phyloP scores from a whole-genome alignment of 2,797 vertebrate species.

The Somateria mollissima region DNA sequence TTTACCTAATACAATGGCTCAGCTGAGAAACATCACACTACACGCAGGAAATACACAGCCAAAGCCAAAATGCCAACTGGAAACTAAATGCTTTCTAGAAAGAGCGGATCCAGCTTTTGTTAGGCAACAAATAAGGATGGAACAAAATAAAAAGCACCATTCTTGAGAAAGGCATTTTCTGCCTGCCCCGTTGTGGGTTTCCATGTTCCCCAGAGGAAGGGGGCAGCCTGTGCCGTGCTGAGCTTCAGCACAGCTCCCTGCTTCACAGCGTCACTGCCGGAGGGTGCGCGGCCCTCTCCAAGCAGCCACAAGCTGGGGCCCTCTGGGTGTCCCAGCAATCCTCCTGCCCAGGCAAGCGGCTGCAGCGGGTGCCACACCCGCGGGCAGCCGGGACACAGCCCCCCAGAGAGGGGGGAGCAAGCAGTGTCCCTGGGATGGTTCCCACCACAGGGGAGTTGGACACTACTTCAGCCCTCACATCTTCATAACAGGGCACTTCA shows the following conservation, averaged over 20 bases:
- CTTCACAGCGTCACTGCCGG: rapidly evolving
- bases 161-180: background rate
- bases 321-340: background rate
- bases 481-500: background rate
- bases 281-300: background rate
- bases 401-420: background rate
- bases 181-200: background rate
- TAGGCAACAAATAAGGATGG: background rate
- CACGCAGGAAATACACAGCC: background rate
- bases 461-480: background rate
- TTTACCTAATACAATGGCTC: constrained; percentile 43
- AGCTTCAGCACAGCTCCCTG: background rate
- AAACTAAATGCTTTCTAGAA: constrained; percentile 25
- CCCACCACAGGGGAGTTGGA: background rate
- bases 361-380: background rate
- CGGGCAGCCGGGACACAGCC: background rate
- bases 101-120: background rate
- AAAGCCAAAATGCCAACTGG: constrained; percentile 40
- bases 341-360: background rate
- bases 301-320: background rate
- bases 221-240: rapidly evolving
- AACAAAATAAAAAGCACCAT: background rate
- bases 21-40: constrained; percentile 39
- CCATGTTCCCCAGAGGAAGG: rapidly evolving
- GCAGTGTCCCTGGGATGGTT: background rate